Conservation (phyloP, 2,113 vertebrate species). For the Pontoporia blainvillei region DNA sequence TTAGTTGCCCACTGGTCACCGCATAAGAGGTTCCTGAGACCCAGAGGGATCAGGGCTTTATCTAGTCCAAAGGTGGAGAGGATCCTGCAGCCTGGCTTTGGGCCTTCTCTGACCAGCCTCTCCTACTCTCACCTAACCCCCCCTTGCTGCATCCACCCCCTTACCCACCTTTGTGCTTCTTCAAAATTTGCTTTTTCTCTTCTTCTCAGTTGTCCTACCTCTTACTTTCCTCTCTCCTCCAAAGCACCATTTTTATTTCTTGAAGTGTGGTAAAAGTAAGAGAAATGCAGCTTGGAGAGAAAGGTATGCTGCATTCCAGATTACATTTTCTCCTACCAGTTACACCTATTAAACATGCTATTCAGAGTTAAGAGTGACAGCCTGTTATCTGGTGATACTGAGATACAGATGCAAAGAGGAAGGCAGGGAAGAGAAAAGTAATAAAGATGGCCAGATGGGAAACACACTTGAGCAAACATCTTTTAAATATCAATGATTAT, state of each 20-base stretch:
- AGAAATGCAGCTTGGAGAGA: not conserved
- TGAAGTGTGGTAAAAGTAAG: not conserved
- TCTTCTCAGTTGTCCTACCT: not conserved
- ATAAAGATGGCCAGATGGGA: not conserved
- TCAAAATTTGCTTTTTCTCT: not conserved
- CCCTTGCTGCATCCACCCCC: accelerated
- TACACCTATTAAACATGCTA: not conserved
- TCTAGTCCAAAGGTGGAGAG: not conserved
- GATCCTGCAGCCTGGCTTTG: not conserved
- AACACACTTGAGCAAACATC: not conserved
- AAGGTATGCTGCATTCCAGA: not conserved
- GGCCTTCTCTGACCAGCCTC: too few relatives aligned
- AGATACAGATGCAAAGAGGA: not conserved
- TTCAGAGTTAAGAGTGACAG: not conserved
- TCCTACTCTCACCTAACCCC: too few relatives aligned
- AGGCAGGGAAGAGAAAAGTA: not conserved
- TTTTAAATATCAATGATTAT: not conserved
- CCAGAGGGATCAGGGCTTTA: not conserved
- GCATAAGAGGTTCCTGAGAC: not conserved
- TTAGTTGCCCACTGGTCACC: not conserved
- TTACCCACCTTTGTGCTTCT: not conserved
- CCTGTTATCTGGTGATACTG: not conserved
- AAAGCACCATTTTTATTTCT: not conserved
- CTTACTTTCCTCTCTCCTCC: not conserved
- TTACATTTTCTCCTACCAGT: not conserved